Evolutionary conservation across 2,797 vertebrate genomes (phyloP), one percentile per base, ranked within the genome.

Genomic region (Phoebastria nigripes): DNA sequence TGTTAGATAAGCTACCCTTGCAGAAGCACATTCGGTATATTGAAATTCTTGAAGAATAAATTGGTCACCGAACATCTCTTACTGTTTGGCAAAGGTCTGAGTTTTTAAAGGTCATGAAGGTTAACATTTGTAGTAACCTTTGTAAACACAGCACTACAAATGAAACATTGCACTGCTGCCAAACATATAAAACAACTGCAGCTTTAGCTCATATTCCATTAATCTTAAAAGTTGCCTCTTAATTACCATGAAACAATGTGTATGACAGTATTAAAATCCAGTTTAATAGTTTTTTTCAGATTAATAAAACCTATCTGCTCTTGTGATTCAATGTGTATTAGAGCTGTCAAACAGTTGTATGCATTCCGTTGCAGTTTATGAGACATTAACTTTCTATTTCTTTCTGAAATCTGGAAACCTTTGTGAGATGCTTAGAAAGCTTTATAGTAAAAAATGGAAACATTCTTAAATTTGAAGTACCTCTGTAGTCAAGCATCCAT

Each of bases 91-190:
- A 90, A 76, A 94, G 51, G 16, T 89, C 63, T 96, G 77, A 51
- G 35, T 59, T 96, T 94, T 76, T 76, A 97, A 96, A 96, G 87
- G 95, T 88, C 80, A 59, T 22, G 69, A 83, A 93, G 82, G 89
- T 93, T 96, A 95, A 90, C 88, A 94, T 94, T 93, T 94, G 21
- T 94, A 70, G 58, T 93, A 83, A 96, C 93, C 77, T 97, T 96
- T 96, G 42, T 84, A 93, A 95, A 92, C 67, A 72, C 24, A 46
- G 41, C 49, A 55, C 9, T 62, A 81, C 28, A 62, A 24, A 85
- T 56, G 25, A 90, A 93, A 84, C 5, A 58, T 76, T 90, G 44
- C n/a, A 17, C 46, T 73, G 31, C 44, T 91, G 70, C 46, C 87
- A 84, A 90, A 61, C 1, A 8, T 77, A 41, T 29, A 62, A 90